These are phyloP conservation scores for Zosterops japonicus DNA, from an alignment of 2,113 vertebrate genomes.

Conservation along the genomic window DNA sequence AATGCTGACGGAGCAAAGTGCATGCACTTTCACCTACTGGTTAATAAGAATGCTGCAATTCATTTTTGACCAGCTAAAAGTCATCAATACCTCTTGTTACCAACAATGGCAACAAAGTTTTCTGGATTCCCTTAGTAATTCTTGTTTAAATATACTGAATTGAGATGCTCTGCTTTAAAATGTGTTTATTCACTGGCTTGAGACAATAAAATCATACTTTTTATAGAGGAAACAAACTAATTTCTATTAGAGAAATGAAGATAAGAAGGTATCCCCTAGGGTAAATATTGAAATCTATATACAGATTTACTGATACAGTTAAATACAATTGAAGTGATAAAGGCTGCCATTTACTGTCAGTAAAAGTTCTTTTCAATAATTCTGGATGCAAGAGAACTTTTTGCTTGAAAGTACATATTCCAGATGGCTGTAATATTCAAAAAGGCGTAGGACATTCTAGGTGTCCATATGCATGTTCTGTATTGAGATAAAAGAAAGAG, in stretches of 20 bases:
- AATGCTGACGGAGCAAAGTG: neutral
- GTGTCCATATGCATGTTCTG: neutral
- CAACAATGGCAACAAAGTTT: neutral
- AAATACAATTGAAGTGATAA: neutral
- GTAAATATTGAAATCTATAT: conserved; percentile 15
- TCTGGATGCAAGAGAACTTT: neutral
- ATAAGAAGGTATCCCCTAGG: neutral
- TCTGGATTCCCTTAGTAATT: neutral
- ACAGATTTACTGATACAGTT: conserved; percentile 11
- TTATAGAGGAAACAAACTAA: neutral
- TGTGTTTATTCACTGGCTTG: neutral
- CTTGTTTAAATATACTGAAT: neutral
- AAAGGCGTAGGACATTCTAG: neutral
- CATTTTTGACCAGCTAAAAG: neutral
- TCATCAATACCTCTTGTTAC: neutral
- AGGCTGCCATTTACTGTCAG: neutral
- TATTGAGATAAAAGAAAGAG: neutral
- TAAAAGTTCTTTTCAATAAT: conserved; percentile 43
- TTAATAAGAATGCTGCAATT: neutral
- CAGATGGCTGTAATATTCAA: neutral
- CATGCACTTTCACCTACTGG: neutral
- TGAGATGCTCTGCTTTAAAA: neutral
- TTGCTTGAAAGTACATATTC: neutral
- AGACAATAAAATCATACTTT: neutral
- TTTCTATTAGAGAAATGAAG: conserved; percentile 20